Evolutionary conservation across 2,113 vertebrate genomes (phyloP).

Genomic region (Crotophaga sulcirostris): DNA sequence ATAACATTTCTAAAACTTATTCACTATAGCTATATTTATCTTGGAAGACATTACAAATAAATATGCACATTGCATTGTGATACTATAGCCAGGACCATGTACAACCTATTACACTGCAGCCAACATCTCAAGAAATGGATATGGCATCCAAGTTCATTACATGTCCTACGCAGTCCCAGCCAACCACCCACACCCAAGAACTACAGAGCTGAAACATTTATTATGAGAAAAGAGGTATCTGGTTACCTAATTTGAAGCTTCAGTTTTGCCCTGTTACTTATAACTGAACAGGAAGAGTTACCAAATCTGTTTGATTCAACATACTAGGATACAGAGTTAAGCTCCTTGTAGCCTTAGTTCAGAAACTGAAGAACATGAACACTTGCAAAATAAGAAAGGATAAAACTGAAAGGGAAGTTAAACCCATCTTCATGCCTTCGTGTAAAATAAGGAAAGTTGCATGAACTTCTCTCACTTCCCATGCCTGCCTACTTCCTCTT

Average conservation of each 20-base stretch:
- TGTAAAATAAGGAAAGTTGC: neutral
- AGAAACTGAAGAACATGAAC: neutral
- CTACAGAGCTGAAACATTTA: neutral
- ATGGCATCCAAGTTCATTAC: neutral
- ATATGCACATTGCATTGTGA: neutral
- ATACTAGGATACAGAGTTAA: neutral
- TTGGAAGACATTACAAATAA: neutral
- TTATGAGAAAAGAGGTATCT: neutral
- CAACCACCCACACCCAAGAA: neutral
- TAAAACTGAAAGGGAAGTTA: neutral
- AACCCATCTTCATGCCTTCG: neutral
- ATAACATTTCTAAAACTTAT: neutral
- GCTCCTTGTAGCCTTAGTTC: neutral
- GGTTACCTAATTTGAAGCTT: neutral
- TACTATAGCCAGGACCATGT: neutral
- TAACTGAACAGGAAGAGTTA: neutral
- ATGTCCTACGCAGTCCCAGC: neutral
- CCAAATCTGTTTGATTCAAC: neutral
- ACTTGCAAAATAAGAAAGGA: neutral
- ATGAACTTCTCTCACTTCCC: neutral
- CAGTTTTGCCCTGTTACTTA: neutral
- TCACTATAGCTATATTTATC: neutral
- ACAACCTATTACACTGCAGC: neutral
- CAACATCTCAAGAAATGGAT: neutral
- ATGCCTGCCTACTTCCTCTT: neutral